phyloP scores from a whole-genome alignment of 2,113 vertebrate species.

The Pan troglodytes region NHGRI_mPanTro3-v2.1_pri NC_072415.2:78930501-78931000 shows the following conservation, averaged over 20 bases:
- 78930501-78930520: neutral
- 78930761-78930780: neutral
- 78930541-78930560: neutral
- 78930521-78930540: fast-evolving
- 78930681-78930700: neutral
- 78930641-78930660: neutral
- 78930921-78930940: neutral
- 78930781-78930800: neutral
- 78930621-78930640: neutral
- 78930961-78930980: neutral
- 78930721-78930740: neutral
- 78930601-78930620: neutral
- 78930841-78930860: conserved; percentile 11
- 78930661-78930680: neutral
- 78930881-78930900: neutral
- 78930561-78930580: neutral
- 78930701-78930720: neutral
- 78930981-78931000: neutral
- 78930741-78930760: neutral
- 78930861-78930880: conserved; percentile 14
- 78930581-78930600: neutral
- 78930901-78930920: neutral
- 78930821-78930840: neutral
- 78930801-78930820: neutral
- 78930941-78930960: neutral